A percentile compares a stretch with the other conserved stretches of the same genome.
phyloP scores from a whole-genome alignment of 2,113 vertebrate species.

The Catharus fuscescens region DNA sequence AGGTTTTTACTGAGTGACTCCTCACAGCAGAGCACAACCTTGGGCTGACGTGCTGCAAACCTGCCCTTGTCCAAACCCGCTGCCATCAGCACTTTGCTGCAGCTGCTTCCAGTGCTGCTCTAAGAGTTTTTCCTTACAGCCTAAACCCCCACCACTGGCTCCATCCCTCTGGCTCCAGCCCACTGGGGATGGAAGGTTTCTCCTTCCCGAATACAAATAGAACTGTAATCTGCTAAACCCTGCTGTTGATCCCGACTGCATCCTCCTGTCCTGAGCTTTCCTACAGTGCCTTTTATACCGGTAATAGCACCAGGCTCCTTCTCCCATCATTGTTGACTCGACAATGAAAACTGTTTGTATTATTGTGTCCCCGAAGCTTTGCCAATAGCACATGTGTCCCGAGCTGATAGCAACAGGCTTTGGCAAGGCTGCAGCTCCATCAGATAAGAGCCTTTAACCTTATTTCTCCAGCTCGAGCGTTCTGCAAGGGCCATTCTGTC shows the following conservation, averaged over 20 bases:
- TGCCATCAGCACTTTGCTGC: constrained; percentile 45
- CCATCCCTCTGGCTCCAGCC: constrained; percentile 47
- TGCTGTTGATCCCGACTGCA: constrained; percentile 49
- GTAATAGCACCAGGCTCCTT: constrained; percentile 61
- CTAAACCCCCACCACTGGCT: not conserved
- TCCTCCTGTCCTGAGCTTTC: constrained; percentile 61
- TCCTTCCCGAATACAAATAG: constrained; percentile 57
- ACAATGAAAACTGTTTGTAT: constrained; percentile 76
- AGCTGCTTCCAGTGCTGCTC: constrained; percentile 2
- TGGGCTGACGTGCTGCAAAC: not conserved
- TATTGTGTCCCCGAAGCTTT: constrained; percentile 70
- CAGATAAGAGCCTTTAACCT: constrained; percentile 70
- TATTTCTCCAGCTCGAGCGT: constrained; percentile 9
- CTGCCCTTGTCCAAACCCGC: not conserved
- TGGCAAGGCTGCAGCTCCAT: constrained; percentile 71
- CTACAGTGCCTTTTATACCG: constrained; percentile 48
- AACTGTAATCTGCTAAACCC: constrained; percentile 43
- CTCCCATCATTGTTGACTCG: constrained; percentile 72
- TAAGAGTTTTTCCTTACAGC: not conserved
- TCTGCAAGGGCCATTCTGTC: not conserved
- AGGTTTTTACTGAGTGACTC: not conserved
- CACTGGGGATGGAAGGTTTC: constrained; percentile 40
- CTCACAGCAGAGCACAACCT: not conserved
- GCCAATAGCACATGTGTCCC: constrained; percentile 81
- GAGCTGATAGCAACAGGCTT: constrained; percentile 83